phyloP scores from a whole-genome alignment of 2,113 vertebrate genomes.

The Pedetes capensis region DNA sequence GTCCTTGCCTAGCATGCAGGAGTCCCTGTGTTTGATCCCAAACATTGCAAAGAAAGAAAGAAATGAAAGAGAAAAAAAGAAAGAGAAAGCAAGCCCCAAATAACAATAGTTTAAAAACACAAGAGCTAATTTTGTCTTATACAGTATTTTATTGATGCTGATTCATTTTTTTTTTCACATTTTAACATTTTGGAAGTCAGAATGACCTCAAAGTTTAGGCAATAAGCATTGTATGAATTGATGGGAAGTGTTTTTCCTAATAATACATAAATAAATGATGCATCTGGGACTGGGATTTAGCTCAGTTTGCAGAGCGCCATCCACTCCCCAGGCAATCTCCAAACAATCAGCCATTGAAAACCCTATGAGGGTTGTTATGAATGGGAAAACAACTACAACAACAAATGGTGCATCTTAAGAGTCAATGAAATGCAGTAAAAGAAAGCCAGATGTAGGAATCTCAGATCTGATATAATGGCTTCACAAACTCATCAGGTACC shows the following conservation, averaged over 20 bases:
- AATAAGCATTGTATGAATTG: background rate
- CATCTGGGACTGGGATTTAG: no score
- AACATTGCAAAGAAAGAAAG: no score
- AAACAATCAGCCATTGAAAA: no score
- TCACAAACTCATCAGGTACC: background rate
- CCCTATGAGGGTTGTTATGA: no score
- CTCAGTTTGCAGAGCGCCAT: no score
- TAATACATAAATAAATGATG: background rate
- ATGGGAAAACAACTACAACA: no score
- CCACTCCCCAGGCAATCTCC: no score
- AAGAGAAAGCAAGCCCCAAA: no score
- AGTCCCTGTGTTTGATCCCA: background rate
- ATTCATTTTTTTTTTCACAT: background rate
- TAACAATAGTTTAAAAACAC: background rate
- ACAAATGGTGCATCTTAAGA: background rate
- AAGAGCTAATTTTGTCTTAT: background rate
- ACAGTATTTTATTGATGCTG: background rate
- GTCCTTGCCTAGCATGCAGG: background rate
- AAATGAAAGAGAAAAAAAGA: no score
- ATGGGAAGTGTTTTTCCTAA: background rate
- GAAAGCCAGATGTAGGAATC: background rate
- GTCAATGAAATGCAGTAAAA: background rate
- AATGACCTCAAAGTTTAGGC: background rate
- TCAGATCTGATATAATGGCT: background rate
- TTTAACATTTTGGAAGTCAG: constrained; percentile 2